phyloP scores from a whole-genome alignment of 1,140 invertebrate species.

The Drosophila truncata region DNA sequence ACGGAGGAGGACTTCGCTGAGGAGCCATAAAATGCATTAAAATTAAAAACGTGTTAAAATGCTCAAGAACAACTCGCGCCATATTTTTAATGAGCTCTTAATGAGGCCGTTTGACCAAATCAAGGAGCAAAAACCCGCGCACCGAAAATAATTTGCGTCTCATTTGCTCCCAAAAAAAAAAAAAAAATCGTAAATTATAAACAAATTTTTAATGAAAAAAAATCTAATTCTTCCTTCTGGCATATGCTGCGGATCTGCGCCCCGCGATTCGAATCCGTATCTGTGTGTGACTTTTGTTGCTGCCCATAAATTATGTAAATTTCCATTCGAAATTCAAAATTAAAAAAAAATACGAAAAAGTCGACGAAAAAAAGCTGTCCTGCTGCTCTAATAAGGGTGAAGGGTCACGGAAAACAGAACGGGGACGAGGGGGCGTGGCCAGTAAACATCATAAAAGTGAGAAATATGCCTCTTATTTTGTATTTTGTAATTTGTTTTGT shows the following conservation, averaged over 20 bases:
- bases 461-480: constrained; percentile 78
- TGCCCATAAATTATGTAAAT: constrained; percentile 81
- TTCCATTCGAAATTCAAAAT: constrained; percentile 62
- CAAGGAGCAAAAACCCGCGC: constrained; percentile 41
- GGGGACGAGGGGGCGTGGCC: constrained; percentile 58
- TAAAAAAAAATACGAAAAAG: constrained; percentile 52
- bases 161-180: constrained; percentile 39
- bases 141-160: constrained; percentile 63
- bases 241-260: constrained; percentile 61
- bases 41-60: constrained; percentile 85
- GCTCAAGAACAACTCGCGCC: constrained; percentile 60
- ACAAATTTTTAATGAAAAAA: constrained; percentile 76
- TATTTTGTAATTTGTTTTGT: constrained; percentile 79
- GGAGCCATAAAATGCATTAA: constrained; percentile 81
- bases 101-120: constrained; percentile 56
- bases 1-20: constrained; percentile 52
- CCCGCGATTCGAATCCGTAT: constrained; percentile 32
- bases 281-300: constrained; percentile 77
- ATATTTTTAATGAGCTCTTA: constrained; percentile 75
- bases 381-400: constrained; percentile 73
- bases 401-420: constrained; percentile 58
- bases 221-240: constrained; percentile 15
- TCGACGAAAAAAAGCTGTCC: constrained; percentile 40
- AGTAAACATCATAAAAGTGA: constrained; percentile 59
- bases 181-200: constrained; percentile 75